Evolutionary conservation across 2,113 vertebrate genomes (phyloP).

Genomic region (Nestor notabilis): DNA sequence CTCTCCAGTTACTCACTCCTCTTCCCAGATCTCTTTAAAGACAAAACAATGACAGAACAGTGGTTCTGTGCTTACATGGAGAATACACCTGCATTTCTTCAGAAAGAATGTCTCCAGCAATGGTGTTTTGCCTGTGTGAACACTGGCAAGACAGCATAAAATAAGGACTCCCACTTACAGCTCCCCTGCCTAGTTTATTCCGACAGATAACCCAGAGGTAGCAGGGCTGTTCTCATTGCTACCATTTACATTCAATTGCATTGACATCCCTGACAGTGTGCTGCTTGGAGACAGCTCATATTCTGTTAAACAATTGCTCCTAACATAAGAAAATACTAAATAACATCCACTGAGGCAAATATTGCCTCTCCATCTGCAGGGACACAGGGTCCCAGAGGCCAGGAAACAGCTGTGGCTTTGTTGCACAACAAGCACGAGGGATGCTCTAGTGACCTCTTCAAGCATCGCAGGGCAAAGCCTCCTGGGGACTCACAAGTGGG

Average conservation of each 20-base stretch:
- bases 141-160: not conserved
- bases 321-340: slow-evolving; percentile 15
- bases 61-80: not conserved
- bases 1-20: not conserved
- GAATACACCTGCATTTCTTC: not conserved
- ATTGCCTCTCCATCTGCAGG: not conserved
- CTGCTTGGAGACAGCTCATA: slow-evolving; percentile 26
- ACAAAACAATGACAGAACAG: not conserved
- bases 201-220: not conserved
- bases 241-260: not conserved
- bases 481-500: not conserved
- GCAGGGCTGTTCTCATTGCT: slow-evolving; percentile 1
- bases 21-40: not conserved
- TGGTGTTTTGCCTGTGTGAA: not conserved
- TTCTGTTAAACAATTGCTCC: not conserved
- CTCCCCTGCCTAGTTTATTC: not conserved
- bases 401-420: slow-evolving; percentile 40
- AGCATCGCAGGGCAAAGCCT: not conserved
- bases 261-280: not conserved
- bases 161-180: not conserved
- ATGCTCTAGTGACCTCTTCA: not conserved
- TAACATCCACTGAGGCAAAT: slow-evolving; percentile 23
- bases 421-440: not conserved
- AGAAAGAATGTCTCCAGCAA: not conserved
- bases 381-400: slow-evolving; percentile 6